Percentiles rank a stretch among this genome's conserved stretches.
These are phyloP conservation scores for Holotrichia oblita DNA, from an alignment of 1,140 invertebrate species.

Conservation along the genomic window DNA sequence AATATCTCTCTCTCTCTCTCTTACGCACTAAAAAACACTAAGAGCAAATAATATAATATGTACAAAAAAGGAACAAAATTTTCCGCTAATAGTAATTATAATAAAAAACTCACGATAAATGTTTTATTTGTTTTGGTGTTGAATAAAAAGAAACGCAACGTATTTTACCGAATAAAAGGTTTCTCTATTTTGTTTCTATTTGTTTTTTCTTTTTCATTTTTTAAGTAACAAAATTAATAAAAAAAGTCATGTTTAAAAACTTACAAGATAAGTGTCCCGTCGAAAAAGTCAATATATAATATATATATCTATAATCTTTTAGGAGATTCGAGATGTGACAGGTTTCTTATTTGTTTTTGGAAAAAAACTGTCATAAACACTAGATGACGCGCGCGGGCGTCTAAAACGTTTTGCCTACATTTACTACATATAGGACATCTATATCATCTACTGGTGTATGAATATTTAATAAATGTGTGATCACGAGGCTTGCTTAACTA, in stretches of 20 bases:
- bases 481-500: slow-evolving; percentile 79
- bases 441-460: slow-evolving; percentile 27
- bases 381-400: slow-evolving; percentile 35
- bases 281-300: slow-evolving; percentile 20
- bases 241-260: slow-evolving; percentile 51
- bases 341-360: slow-evolving; percentile 23
- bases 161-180: slow-evolving; percentile 30
- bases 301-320: slow-evolving; percentile 4
- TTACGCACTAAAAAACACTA: slow-evolving; percentile 26
- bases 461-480: slow-evolving; percentile 51
- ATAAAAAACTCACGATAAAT: slow-evolving; percentile 52
- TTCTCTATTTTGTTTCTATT: slow-evolving; percentile 32
- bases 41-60: slow-evolving; percentile 51
- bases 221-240: slow-evolving; percentile 60
- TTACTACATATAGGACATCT: slow-evolving; percentile 39
- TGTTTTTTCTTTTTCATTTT: slow-evolving; percentile 45
- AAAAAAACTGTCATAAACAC: slow-evolving; percentile 36
- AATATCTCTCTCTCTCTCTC: background rate
- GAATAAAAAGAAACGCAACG: slow-evolving; percentile 55
- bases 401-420: slow-evolving; percentile 34
- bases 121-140: slow-evolving; percentile 60
- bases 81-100: slow-evolving; percentile 49
- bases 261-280: slow-evolving; percentile 9
- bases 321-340: slow-evolving; percentile 36
- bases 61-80: slow-evolving; percentile 61